Evolutionary conservation across 2,888 invertebrate genomes (phyloP), one percentile per base, ranked within the genome.

Genomic region (Chironomus riparius): DNA sequence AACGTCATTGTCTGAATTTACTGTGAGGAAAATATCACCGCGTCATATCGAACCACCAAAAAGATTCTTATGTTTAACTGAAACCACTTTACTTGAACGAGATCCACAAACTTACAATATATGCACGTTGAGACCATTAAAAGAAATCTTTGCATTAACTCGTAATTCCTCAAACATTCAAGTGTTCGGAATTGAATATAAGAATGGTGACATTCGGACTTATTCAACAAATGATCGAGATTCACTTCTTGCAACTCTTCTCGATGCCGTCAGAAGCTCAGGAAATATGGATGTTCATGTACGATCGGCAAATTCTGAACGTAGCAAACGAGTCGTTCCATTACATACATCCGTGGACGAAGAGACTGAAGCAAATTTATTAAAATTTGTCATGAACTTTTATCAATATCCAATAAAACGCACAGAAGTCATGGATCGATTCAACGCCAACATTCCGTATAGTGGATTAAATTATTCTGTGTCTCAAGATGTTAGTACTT

Each of bases 261-360:
- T 99, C 79, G 99, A 99, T 85, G 97, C 98, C 48, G 97, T 98
- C 13, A 87, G 99, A 77, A 96, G 97, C 1, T 95, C 97, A 50
- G 98, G 99, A 0, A 99, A 99, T 84, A 89, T 94, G 80, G 97
- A 98, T 85, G 94, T 98, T 3, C 97, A 97, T 84, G 94, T 98
- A 15, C 92, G 93, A 77, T 95, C 96, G 86, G 88, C 87, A 77
- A 88, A 88, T 48, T 95, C 96, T 21, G 90, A 93, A 70, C 87
- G 97, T 77, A 95, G 95, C 0, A 91, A 92, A 81, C 88, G 98
- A 77, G 88, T 97, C 78, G 93, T 96, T 24, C 98, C 98, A 6
- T 87, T 97, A 76, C 91, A 92, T 81, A 90, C 93, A 78, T 91
- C 93, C 0, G 93, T 98, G 1, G 98, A 98, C 81, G 98, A 99